Conservation (phyloP, 2,797 vertebrate genomes). For the Intellagama lesueurii region DNA sequence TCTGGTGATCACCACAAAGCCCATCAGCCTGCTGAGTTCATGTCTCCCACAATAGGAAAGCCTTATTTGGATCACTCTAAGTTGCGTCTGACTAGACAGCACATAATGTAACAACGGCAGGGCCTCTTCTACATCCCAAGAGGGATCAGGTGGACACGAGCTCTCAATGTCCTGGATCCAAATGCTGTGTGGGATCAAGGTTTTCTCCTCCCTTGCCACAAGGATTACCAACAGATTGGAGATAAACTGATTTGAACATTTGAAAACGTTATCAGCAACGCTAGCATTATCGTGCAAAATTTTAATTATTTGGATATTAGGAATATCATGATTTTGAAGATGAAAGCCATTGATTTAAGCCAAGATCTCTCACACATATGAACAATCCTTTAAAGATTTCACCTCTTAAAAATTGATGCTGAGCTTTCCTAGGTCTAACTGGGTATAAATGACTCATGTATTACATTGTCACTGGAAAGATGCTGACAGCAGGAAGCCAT, state of each 20-base stretch:
- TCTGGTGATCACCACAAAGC: too few species aligned
- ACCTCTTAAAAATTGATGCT: background rate
- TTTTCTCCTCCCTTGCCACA: background rate
- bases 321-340: background rate
- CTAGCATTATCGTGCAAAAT: background rate
- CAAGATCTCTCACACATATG: background rate
- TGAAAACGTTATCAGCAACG: background rate
- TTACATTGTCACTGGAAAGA: constrained; percentile 37
- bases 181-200: background rate
- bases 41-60: too few species aligned
- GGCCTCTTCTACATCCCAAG: too few species aligned
- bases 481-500: constrained; percentile 47
- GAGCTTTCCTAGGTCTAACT: background rate
- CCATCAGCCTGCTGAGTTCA: too few species aligned
- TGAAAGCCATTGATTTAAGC: too few species aligned
- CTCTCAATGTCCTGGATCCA: background rate
- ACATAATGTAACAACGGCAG: background rate
- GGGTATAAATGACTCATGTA: constrained; percentile 7
- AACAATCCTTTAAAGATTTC: background rate
- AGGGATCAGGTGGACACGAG: too few species aligned
- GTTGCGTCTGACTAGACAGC: background rate
- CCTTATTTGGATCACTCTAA: background rate
- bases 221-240: background rate
- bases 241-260: background rate
- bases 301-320: background rate